Evolutionary conservation across 2,888 invertebrate genomes (phyloP).

Genomic region (Campaea margaritaria): DNA sequence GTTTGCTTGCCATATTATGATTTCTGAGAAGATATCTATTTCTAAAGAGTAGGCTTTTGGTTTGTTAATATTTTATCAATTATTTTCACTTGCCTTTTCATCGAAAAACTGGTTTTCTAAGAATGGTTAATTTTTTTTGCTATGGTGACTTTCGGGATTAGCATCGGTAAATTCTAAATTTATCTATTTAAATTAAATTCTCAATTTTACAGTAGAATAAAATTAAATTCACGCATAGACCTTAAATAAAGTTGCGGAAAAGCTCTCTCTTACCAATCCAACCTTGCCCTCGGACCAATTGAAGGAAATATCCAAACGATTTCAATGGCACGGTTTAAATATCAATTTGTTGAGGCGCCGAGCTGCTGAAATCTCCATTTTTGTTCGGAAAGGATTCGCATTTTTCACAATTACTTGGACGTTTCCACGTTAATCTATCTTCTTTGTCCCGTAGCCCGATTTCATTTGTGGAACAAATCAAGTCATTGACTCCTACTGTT

Average conservation of each 20-base stretch:
- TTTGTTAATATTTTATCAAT: too few relatives aligned
- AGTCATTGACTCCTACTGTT: conserved; percentile 65
- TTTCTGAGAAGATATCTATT: too few relatives aligned
- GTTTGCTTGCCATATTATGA: too few relatives aligned
- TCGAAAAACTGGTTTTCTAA: too few relatives aligned
- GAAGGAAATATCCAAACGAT: conserved; percentile 40
- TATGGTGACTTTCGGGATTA: too few relatives aligned
- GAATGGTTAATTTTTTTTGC: too few relatives aligned
- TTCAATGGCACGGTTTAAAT: conserved; percentile 39
- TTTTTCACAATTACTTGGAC: conserved; percentile 84
- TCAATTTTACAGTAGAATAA: too few relatives aligned
- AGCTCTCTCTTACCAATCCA: neutral
- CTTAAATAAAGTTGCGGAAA: neutral
- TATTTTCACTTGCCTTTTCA: too few relatives aligned
- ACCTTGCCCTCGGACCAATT: conserved; percentile 25
- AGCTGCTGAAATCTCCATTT: conserved; percentile 65
- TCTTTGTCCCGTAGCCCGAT: conserved; percentile 75
- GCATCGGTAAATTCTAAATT: neutral
- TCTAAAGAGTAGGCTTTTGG: too few relatives aligned
- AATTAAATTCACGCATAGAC: neutral
- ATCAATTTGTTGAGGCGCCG: conserved; percentile 39
- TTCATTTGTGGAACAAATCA: conserved; percentile 76
- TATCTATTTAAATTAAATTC: neutral
- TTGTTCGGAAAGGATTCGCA: conserved; percentile 68
- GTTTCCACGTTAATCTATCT: conserved; percentile 80